Evolutionary conservation across 1,140 invertebrate species (phyloP).

Genomic region (Cardiocondyla obscurior): DNA sequence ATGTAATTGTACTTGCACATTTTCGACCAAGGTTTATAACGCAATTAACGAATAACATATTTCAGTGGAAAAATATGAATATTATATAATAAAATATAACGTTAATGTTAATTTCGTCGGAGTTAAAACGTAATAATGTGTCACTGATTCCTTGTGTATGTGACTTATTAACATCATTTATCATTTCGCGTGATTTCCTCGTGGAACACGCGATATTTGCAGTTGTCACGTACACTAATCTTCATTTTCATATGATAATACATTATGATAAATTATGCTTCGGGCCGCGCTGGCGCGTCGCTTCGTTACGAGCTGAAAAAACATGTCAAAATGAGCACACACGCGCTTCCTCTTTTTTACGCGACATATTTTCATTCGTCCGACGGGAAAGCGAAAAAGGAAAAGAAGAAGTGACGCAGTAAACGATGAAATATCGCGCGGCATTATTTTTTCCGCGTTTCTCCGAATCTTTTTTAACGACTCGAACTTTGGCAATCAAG

Average conservation of each 20-base stretch:
- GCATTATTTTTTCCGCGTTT: conserved; percentile 25
- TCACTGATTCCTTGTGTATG: neutral
- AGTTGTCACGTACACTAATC: conserved; percentile 31
- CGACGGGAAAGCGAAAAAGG: conserved; percentile 15
- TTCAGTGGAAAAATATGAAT: neutral
- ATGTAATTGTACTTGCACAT: neutral
- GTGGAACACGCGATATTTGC: conserved; percentile 4
- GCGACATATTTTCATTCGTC: conserved; percentile 40
- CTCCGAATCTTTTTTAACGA: neutral
- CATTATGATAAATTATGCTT: conserved; percentile 42
- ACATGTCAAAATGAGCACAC: conserved; percentile 25
- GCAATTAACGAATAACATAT: neutral
- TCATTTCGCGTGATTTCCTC: neutral
- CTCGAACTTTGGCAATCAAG: conserved; percentile 42
- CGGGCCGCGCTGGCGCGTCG: conserved; percentile 4
- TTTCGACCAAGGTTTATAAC: neutral
- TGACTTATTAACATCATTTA: conserved; percentile 22
- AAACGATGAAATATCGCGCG: conserved; percentile 53
- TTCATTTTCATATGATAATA: conserved; percentile 28
- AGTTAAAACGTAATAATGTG: neutral
- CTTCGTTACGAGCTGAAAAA: conserved; percentile 31
- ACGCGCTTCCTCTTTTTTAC: conserved; percentile 30
- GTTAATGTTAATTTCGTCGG: conserved; percentile 9
- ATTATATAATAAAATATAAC: neutral
- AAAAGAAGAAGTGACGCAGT: neutral